phyloP scores from a whole-genome alignment of 2,113 vertebrate genomes.

The Sciurus niger region DNA sequence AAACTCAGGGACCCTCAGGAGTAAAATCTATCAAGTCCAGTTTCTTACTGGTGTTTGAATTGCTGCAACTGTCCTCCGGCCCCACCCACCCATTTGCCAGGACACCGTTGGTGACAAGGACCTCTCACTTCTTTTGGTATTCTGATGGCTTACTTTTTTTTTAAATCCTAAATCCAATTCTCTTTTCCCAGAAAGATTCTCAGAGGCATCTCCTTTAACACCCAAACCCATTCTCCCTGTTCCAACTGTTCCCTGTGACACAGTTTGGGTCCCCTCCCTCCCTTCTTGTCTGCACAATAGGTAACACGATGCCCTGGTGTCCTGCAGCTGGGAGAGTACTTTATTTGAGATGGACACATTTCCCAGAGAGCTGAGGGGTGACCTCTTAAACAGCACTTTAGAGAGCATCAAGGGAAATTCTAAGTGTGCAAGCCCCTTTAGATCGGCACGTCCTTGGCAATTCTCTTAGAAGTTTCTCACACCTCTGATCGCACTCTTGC shows the following conservation, averaged over 20 bases:
- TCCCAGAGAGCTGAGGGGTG: background rate
- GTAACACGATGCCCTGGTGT: background rate
- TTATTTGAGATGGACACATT: background rate
- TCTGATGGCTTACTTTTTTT: background rate
- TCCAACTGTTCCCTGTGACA: background rate
- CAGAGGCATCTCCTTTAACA: background rate
- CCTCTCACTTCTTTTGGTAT: background rate
- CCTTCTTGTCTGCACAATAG: background rate
- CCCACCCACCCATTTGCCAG: no score
- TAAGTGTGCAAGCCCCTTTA: background rate
- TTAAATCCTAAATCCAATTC: background rate
- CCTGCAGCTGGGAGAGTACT: background rate
- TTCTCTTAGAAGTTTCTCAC: background rate
- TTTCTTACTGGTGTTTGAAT: background rate
- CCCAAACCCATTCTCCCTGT: background rate
- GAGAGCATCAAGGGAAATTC: background rate
- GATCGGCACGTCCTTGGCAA: background rate
- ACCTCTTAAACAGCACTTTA: background rate
- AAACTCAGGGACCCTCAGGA: background rate
- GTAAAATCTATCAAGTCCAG: background rate
- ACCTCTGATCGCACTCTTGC: background rate
- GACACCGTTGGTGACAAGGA: background rate
- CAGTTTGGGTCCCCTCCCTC: background rate
- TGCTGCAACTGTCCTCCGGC: no score
- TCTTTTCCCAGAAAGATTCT: slow-evolving; percentile 42